Base-by-base conservation (phyloP, 2,113 vertebrate species). In the Diadophis punctatus region DNA sequence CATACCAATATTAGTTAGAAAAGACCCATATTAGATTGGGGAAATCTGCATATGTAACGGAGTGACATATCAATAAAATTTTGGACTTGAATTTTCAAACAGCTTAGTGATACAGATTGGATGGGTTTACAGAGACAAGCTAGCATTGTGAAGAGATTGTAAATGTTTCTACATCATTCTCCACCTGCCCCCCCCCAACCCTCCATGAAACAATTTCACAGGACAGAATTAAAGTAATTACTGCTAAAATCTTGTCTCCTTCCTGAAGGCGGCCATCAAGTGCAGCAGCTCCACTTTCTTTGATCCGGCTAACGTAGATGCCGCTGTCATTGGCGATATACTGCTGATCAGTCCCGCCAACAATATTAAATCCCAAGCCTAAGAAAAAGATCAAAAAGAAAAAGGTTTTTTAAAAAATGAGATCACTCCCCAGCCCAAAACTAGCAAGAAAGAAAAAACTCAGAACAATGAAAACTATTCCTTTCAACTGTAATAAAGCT, bases 331-430 rank as follows among this genome's bases (percentile, higher is more conserved):
- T 98, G 94, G 97, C 94, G 52, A 98, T 48, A 94, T 98, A 98
- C 94, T 98, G 98, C 94, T 99, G 98, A 96, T 99, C 99, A 95
- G 98, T 97, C 91, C 99, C 99, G 68, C 99, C 99, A 89, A 99
- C 98, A 92, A 99, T 99, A 95, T 99, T 99, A 98, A 99, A 99
- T 87, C 99, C 99, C 95, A 99, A 95, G 86, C 99, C 99, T 99
- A 94, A 90, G 93, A 96, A 95, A 97, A 96, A 94, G 95, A 92
- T 97, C 94, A 97, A 91, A 91, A 80, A 20, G 8, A 80, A 39
- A 80, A 68, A 55, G 20, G 7, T 39, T 93, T 43, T 30, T 22
- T 94, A 94, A 94, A 30, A 51, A 96, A 92, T 91, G 91, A 94
- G 87, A 93, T 74, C 68, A 60, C 16, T 23, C 48, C 27, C 74